Percentiles rank a stretch among this genome's conserved stretches.
phyloP scores from a whole-genome alignment of 2,113 vertebrate genomes.

The Embiotoca jacksoni region DNA sequence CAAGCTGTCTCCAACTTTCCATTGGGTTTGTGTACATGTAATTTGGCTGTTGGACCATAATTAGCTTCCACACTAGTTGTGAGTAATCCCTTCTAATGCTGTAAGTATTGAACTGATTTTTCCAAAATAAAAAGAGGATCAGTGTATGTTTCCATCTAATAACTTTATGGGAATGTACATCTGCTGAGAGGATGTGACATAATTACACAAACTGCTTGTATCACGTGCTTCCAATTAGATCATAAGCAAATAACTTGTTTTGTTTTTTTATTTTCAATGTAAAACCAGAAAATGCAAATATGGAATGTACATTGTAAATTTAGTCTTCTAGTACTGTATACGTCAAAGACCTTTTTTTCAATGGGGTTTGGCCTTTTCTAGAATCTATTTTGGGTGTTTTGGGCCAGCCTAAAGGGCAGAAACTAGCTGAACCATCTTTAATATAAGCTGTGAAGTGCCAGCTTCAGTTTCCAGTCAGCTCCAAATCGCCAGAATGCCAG shows the following conservation, averaged over 20 bases:
- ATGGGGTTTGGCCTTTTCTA: neutral
- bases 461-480: constrained; percentile 27
- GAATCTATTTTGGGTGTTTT: neutral
- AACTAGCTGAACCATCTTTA: constrained; percentile 31
- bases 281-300: no score
- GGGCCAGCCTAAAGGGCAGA: neutral
- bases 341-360: neutral
- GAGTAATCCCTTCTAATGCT: neutral
- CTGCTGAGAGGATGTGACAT: no score
- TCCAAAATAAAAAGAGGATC: no score
- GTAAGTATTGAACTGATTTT: no score
- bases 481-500: constrained; percentile 40
- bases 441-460: constrained; percentile 39
- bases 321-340: no score
- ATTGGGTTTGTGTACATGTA: neutral
- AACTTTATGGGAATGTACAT: no score
- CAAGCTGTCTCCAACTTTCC: neutral
- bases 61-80: neutral
- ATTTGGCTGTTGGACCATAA: neutral
- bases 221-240: no score
- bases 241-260: no score
- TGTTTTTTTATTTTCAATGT: no score
- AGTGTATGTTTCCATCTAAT: no score
- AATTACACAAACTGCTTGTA: no score
- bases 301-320: no score